Evolutionary conservation across 2,888 invertebrate genomes (phyloP).

Genomic region (Flexamia atlantica): DNA sequence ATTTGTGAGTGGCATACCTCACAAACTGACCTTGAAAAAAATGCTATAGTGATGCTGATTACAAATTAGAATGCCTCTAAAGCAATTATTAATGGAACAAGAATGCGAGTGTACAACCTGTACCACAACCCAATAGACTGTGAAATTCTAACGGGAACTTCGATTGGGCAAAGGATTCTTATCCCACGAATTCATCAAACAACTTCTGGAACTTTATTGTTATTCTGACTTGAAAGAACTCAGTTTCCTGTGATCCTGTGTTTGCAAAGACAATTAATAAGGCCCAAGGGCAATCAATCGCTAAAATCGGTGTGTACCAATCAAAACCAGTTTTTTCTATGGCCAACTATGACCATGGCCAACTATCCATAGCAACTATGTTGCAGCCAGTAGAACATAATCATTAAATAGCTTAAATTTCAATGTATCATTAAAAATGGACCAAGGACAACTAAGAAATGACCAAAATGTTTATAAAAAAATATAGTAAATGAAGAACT

Average conservation of each 20-base stretch:
- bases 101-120: conserved; percentile 4
- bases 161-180: conserved; percentile 13
- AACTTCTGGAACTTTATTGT: background rate
- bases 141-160: background rate
- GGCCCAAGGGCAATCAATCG: conserved; percentile 12
- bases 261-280: conserved; percentile 41
- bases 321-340: conserved; percentile 1
- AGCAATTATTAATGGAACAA: background rate
- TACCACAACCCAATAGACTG: conserved; percentile 14
- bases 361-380: too few relatives aligned
- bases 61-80: conserved; percentile 22
- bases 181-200: conserved; percentile 4
- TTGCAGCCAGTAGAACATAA: background rate
- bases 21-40: conserved; percentile 22
- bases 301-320: conserved; percentile 12
- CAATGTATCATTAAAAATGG: background rate
- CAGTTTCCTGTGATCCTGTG: conserved; percentile 19
- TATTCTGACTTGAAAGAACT: conserved; percentile 14
- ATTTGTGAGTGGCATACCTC: conserved; percentile 16
- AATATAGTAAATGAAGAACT: background rate
- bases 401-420: background rate
- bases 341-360: too few relatives aligned
- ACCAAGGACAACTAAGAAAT: background rate
- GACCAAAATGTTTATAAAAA: background rate
- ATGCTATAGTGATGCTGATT: conserved; percentile 22